These are phyloP conservation scores for Ommatoiulus sabulosus DNA, from an alignment of 2,888 invertebrate species.

Conservation along the genomic window DNA sequence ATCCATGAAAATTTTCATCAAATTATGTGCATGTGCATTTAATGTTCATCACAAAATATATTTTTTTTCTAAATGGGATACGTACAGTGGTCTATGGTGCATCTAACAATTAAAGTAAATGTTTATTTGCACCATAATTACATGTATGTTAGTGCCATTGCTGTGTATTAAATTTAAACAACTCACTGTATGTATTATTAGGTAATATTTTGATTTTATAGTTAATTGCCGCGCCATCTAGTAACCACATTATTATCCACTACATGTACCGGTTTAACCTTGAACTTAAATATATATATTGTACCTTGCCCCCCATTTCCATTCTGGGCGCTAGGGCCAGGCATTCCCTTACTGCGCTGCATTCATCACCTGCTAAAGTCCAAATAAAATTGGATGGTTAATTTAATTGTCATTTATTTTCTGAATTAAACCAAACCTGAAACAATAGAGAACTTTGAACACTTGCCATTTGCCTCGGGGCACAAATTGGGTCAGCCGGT, in stretches of 20 bases:
- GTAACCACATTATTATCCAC: neutral
- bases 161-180: too few species aligned
- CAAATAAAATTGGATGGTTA: neutral
- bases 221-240: neutral
- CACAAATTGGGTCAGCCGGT: slow-evolving; percentile 23
- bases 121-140: too few species aligned
- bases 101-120: too few species aligned
- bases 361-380: slow-evolving; percentile 30
- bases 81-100: too few species aligned
- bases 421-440: neutral
- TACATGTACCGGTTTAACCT: neutral
- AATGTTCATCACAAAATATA: too few species aligned
- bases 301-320: slow-evolving; percentile 37
- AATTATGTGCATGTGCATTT: too few species aligned
- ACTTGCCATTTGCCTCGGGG: slow-evolving; percentile 26
- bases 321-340: slow-evolving; percentile 35
- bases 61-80: too few species aligned
- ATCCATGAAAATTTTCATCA: too few species aligned
- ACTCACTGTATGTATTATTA: too few species aligned
- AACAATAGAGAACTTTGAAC: slow-evolving; percentile 30
- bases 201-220: too few species aligned
- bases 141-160: too few species aligned
- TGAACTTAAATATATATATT: neutral
- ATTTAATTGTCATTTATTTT: neutral
- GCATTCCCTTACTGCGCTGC: slow-evolving; percentile 47